A percentile compares a stretch with the other conserved stretches of the same genome.
Conservation (phyloP, 1,140 invertebrate genomes). For the Drosophila kurseongensis region DNA sequence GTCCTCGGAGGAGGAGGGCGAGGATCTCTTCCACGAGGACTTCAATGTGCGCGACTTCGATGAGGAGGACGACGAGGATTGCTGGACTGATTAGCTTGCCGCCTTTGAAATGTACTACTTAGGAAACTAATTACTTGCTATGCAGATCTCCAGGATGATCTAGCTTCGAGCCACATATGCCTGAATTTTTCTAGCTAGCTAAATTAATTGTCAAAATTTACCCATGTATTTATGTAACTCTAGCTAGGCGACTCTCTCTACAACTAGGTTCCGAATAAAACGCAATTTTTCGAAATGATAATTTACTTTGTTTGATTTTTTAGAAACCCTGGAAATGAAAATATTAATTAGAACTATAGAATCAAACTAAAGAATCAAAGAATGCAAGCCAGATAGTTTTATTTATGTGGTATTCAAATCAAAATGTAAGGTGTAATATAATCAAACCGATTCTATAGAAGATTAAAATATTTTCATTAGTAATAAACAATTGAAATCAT, state of each 20-base stretch:
- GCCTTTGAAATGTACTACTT: slow-evolving; percentile 7
- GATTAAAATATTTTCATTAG: too few species aligned
- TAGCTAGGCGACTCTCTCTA: slow-evolving; percentile 48
- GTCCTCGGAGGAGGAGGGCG: slow-evolving; percentile 80
- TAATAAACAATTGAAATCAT: too few species aligned
- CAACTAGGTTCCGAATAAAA: slow-evolving; percentile 41
- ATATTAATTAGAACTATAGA: too few species aligned
- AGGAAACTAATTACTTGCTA: slow-evolving; percentile 40
- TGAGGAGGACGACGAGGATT: slow-evolving; percentile 70
- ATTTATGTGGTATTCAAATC: too few species aligned
- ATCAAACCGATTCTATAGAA: too few species aligned
- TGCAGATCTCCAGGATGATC: slow-evolving; percentile 12
- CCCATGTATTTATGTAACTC: slow-evolving; percentile 34
- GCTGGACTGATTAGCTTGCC: slow-evolving; percentile 75
- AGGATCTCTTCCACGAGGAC: slow-evolving; percentile 80
- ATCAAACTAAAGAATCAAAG: too few species aligned
- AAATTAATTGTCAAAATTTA: slow-evolving; percentile 39
- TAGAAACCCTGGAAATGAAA: too few species aligned
- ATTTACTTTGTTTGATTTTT: too few species aligned
- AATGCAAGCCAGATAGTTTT: too few species aligned
- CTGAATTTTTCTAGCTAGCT: slow-evolving; percentile 51
- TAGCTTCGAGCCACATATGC: slow-evolving; percentile 40
- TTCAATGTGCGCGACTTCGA: slow-evolving; percentile 79
- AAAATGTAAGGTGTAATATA: too few species aligned
- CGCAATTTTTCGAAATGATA: slow-evolving; percentile 10